phyloP scores from a whole-genome alignment of 2,888 invertebrate species.

The Acrobasis repandana region DNA sequence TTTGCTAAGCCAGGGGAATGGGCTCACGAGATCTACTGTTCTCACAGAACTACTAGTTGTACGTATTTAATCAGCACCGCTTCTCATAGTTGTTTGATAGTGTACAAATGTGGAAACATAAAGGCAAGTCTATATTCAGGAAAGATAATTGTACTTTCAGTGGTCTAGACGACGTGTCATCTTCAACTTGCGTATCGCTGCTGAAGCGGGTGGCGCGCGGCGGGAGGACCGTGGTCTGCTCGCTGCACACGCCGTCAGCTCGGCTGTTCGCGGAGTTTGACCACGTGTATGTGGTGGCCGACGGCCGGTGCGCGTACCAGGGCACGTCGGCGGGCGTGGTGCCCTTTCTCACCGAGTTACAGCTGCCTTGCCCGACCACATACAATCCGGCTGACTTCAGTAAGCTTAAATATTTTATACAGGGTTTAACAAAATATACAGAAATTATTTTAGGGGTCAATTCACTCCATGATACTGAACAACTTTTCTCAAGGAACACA shows the following conservation, averaged over 20 bases:
- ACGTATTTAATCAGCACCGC: no score
- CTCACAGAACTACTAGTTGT: no score
- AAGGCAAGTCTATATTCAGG: no score
- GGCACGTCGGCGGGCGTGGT: conserved; percentile 91
- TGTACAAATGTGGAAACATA: no score
- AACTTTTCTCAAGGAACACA: no score
- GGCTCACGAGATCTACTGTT: no score
- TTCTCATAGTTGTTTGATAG: no score
- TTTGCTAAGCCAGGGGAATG: no score
- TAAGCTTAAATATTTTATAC: conserved; percentile 75
- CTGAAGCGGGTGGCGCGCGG: conserved; percentile 92
- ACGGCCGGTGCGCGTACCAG: conserved; percentile 95
- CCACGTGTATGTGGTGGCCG: conserved; percentile 94
- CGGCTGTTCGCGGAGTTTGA: conserved; percentile 95
- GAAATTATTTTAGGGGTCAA: no score
- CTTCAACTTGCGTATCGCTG: conserved; percentile 93
- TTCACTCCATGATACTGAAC: no score
- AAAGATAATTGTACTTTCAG: conserved; percentile 64
- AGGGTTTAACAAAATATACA: no score
- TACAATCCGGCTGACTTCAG: conserved; percentile 98
- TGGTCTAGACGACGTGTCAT: conserved; percentile 95
- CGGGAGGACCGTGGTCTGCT: conserved; percentile 96
- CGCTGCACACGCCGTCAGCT: conserved; percentile 98
- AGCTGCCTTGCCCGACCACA: conserved; percentile 93
- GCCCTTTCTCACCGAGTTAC: conserved; percentile 89